phyloP scores from a whole-genome alignment of 2,797 vertebrate genomes.

The Hydrocynus forskahlii region DNA sequence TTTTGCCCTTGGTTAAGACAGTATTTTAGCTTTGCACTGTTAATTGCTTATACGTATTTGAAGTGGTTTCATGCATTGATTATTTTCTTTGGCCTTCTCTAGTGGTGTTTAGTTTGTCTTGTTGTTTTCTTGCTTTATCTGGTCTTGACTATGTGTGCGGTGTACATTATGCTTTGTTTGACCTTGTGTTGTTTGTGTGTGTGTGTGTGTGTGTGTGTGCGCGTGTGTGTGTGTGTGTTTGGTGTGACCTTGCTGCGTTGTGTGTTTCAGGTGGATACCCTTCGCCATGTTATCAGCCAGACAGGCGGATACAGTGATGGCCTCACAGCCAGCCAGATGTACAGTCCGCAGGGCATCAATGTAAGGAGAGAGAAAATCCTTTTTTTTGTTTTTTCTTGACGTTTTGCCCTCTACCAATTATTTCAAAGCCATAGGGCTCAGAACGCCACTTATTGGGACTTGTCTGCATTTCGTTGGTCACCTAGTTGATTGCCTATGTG shows the following conservation, averaged over 20 bases:
- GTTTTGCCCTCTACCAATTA: slow-evolving; percentile 85
- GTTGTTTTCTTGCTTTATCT: slow-evolving; percentile 13
- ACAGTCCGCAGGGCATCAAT: slow-evolving; percentile 99
- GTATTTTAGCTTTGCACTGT: too few species aligned
- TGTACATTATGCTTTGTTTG: slow-evolving; percentile 35
- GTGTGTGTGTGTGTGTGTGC: slow-evolving; percentile 61
- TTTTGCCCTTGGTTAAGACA: too few species aligned
- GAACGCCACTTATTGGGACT: slow-evolving; percentile 88
- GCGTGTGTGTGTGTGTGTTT: slow-evolving; percentile 45
- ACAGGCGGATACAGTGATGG: slow-evolving; percentile 99
- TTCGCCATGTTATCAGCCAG: slow-evolving; percentile 99
- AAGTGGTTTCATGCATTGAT: too few species aligned
- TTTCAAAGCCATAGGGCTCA: slow-evolving; percentile 90
- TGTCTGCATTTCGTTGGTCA: slow-evolving; percentile 83
- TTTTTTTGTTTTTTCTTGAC: slow-evolving; percentile 56
- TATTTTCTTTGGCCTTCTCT: neutral
- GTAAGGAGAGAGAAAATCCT: slow-evolving; percentile 79
- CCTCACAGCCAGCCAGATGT: slow-evolving; percentile 98
- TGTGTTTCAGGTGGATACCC: slow-evolving; percentile 96
- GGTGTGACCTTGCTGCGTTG: slow-evolving; percentile 76
- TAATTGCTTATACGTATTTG: too few species aligned
- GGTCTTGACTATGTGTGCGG: neutral
- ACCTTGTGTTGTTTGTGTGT: slow-evolving; percentile 59
- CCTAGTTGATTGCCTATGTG: slow-evolving; percentile 84
- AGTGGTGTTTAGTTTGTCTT: neutral